Evolutionary conservation across 2,797 vertebrate species (phyloP), one percentile per base, ranked within the genome.

Genomic region (Acridotheres tristis): DNA sequence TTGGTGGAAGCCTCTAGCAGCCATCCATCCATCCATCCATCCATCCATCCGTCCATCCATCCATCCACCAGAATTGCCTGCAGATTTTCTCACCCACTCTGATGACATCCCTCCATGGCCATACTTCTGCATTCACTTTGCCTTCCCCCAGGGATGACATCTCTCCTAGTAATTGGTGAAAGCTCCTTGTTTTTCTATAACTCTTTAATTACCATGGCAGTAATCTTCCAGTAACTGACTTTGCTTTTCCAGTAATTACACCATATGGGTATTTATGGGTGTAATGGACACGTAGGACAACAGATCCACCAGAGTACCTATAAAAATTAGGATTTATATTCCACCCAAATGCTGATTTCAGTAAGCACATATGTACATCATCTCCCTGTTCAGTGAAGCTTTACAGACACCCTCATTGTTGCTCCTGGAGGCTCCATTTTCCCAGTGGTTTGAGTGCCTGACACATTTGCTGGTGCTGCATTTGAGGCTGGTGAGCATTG

Each of bases 381-480:
- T 10, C 42, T 55, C 40, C 26, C 18, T 15, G 5, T 45, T 89
- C 51, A 63, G 58, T 2, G 6, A 67, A 29, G 63, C 30, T 76
- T 59, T 73, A 66, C 13, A 66, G 38, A n/a, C 6, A 5, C 30
- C 16, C 7, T 34, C 0, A 0, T 2, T 2, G 2, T 32, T 83
- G 20, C 48, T 86, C 65, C 76, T 75, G 43, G 16, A 83, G 45
- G 57, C 32, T 57, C 58, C 65, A 10, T 63, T 78, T 79, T 89
- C 47, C 34, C 57, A 21, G 5, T 8, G 26, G 50, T 40, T 63
- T 34, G 20, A 71, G 32, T 6, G 9, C 29, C 38, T 20, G 18
- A 22, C 27, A 6, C 0, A 0, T 87, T 58, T 84, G n/a, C 55
- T 40, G 47, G 30, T 65, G 32, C 11, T 68, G 19, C 36, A 14